Evolutionary conservation across 2,888 invertebrate species (phyloP).

Genomic region (Himalopsyche tibetana): DNA sequence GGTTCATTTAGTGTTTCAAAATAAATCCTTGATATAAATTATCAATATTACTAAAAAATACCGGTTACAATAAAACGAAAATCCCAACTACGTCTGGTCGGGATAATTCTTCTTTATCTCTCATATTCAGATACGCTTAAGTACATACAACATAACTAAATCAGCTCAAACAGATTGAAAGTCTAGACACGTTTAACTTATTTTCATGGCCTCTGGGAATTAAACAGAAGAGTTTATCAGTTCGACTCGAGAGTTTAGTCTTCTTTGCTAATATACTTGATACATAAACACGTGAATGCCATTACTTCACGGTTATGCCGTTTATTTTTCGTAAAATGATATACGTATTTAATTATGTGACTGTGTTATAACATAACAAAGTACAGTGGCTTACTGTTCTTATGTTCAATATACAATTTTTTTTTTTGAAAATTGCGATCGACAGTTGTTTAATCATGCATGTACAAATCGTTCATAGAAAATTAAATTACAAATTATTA

Average conservation of each 20-base stretch:
- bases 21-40: not conserved
- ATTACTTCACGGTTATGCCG: not conserved
- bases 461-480: too few relatives aligned
- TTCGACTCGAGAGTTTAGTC: not conserved
- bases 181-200: conserved; percentile 1
- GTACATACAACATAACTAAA: not conserved
- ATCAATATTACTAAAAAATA: not conserved
- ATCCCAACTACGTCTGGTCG: too few relatives aligned
- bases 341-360: not conserved
- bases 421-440: too few relatives aligned
- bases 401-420: too few relatives aligned
- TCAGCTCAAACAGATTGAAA: not conserved
- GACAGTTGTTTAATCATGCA: too few relatives aligned
- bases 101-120: too few relatives aligned
- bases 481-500: too few relatives aligned
- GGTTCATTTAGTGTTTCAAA: not conserved
- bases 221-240: not conserved
- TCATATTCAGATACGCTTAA: not conserved
- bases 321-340: not conserved
- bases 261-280: not conserved
- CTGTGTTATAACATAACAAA: not conserved
- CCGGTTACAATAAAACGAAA: not conserved
- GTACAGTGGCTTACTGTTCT: too few relatives aligned
- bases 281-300: not conserved
- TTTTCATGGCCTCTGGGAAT: conserved; percentile 29